Percentiles rank a stretch among this genome's conserved stretches.
These are phyloP conservation scores for Bombus polaris DNA, from an alignment of 1,140 invertebrate species.

Conservation along the genomic window DNA sequence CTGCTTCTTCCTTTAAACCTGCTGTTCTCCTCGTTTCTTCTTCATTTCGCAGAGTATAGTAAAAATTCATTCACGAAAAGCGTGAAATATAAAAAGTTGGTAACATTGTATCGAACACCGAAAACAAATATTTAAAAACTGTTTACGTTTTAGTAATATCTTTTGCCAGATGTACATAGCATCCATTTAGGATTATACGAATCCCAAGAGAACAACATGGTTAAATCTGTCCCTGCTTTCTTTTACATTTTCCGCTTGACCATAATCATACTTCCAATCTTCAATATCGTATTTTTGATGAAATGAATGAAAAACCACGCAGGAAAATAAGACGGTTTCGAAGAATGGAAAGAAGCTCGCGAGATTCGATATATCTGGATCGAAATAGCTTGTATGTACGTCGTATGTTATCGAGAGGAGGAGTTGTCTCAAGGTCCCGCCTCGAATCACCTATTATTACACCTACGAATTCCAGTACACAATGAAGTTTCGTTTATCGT, in stretches of 20 bases:
- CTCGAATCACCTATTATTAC: not conserved
- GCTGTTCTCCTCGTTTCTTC: not conserved
- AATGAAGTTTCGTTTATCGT: constrained; percentile 31
- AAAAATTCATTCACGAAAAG: too few species aligned
- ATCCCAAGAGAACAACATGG: not conserved
- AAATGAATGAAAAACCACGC: not conserved
- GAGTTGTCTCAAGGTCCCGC: not conserved
- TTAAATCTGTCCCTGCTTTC: too few species aligned
- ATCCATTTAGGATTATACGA: too few species aligned
- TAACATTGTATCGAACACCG: too few species aligned
- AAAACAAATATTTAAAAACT: too few species aligned
- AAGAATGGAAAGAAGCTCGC: not conserved
- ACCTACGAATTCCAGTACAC: constrained; percentile 13
- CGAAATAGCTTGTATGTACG: not conserved
- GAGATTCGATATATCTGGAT: not conserved
- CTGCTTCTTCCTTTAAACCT: not conserved
- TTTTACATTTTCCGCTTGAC: not conserved
- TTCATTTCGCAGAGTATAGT: not conserved
- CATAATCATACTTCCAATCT: not conserved
- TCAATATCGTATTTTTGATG: not conserved
- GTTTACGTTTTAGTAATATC: too few species aligned
- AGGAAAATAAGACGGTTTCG: not conserved
- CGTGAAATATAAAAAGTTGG: too few species aligned
- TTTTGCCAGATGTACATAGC: too few species aligned
- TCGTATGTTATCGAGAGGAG: not conserved